Base-by-base conservation (phyloP, 1,140 invertebrate species). In the Asbolus verrucosus region DNA sequence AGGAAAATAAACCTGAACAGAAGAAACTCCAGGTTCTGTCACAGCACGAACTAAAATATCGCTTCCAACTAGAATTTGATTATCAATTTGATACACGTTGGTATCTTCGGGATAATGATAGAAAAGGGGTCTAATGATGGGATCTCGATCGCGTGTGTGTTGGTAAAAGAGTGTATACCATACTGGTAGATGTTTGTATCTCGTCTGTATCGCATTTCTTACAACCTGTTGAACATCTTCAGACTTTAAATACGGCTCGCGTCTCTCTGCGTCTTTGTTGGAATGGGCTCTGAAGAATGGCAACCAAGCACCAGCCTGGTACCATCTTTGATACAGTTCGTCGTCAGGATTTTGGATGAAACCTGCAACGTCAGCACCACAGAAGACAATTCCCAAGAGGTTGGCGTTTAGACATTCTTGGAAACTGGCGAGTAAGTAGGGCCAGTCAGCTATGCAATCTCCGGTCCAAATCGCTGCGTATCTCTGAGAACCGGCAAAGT, bases 321-420 rank as follows among this genome's bases (percentile, higher is more conserved):
- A 97, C 97, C 97, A 99, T 50, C 97, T 87, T 31, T 86, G 88
- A 65, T 98, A 86, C n/a, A 99, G 84, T 81, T 99, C 94, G 8
- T 87, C 78, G 72, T 97, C 93, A 0, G 96, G 95, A 82, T 98
- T 96, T 67, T 92, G 91, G 83, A 98, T 98, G 85, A 99, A 99
- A 1, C 97, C 98, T n/a, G 94, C 96, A 63, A 99, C 90, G 84
- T 99, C 98, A 38, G 97, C 95, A 5, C 98, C 98, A 79, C 94
- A 95, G 81, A 98, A 96, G 0, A 93, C 92, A 70, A 98, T 89
- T 0, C 98, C 98, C 5, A 73, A 50, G 2, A 78, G n/a, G 61
- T 76, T 75, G 4, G 72, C 69, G 13, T 62, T 66, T 1, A 78
- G 11, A 38, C 73, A 69, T 67, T 73, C 71, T 0, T 73, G 71